phyloP scores from a whole-genome alignment of 1,140 invertebrate genomes.

The Drosophila kohkoa region DNA sequence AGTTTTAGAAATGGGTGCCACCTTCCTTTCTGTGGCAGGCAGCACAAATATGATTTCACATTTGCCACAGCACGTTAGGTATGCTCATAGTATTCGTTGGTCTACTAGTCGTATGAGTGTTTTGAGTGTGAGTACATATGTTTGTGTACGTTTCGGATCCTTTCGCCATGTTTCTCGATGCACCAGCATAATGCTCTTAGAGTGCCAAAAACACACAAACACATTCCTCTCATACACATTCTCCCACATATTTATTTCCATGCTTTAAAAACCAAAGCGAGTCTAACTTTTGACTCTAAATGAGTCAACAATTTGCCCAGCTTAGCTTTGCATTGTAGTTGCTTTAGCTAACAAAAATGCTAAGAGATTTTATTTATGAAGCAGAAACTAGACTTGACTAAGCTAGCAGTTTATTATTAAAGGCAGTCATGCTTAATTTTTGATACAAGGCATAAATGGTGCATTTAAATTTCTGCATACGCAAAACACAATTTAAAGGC shows the following conservation, averaged over 20 bases:
- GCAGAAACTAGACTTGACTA: background rate
- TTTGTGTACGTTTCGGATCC: constrained; percentile 15
- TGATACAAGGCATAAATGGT: background rate
- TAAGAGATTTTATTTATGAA: background rate
- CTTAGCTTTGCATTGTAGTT: constrained; percentile 3
- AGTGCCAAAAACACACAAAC: background rate
- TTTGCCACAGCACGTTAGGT: constrained; percentile 27
- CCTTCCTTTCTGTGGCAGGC: background rate
- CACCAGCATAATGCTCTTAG: constrained; percentile 25
- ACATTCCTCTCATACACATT: background rate
- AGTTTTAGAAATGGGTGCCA: constrained; percentile 31
- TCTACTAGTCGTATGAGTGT: background rate
- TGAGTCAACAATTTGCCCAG: constrained; percentile 26
- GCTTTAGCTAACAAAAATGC: background rate
- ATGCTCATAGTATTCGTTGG: constrained; percentile 18
- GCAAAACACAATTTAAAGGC: too few relatives aligned
- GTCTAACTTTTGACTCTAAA: constrained; percentile 3
- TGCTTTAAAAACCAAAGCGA: constrained; percentile 4
- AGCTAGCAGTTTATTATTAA: background rate
- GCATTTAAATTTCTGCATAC: too few relatives aligned
- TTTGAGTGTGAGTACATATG: background rate
- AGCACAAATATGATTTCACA: constrained; percentile 16
- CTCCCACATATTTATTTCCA: background rate
- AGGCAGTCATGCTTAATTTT: too few relatives aligned
- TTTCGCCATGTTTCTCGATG: constrained; percentile 39